A percentile compares a stretch with the other conserved stretches of the same genome.
Evolutionary conservation across 1,140 invertebrate species (phyloP).

Genomic region (Ips nitidus): DNA sequence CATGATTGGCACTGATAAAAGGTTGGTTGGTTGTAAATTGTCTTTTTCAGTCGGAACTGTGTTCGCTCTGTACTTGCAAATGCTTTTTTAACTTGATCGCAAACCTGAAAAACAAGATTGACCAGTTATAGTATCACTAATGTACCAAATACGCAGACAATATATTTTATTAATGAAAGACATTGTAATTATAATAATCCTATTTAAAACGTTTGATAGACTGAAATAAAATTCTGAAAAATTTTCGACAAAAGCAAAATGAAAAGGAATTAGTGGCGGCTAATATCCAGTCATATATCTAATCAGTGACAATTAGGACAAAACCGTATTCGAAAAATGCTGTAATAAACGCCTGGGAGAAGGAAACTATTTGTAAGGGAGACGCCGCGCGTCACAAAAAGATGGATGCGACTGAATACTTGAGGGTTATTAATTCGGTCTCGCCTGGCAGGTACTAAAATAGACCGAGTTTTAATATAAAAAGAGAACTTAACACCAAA

Average conservation of each 20-base stretch:
- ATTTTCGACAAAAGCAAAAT: background rate
- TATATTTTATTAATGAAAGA: too few species aligned
- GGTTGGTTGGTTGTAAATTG: too few species aligned
- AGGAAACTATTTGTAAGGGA: constrained; percentile 20
- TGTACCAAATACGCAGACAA: too few species aligned
- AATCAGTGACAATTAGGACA: constrained; percentile 26
- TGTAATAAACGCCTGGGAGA: constrained; percentile 20
- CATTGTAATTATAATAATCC: too few species aligned
- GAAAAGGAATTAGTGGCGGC: constrained; percentile 7
- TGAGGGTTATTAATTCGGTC: constrained; percentile 28
- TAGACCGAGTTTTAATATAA: constrained; percentile 6
- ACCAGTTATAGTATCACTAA: too few species aligned
- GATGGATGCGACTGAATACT: constrained; percentile 27
- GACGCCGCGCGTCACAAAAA: constrained; percentile 15
- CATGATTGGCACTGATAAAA: too few species aligned
- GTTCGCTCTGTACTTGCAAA: too few species aligned
- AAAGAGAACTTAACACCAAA: too few species aligned
- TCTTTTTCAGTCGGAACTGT: too few species aligned
- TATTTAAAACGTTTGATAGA: too few species aligned
- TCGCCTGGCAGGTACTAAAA: constrained; percentile 25
- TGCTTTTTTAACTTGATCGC: too few species aligned
- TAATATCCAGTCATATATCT: constrained; percentile 14
- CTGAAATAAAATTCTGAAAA: background rate
- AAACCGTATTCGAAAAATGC: constrained; percentile 25
- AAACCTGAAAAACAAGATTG: too few species aligned